These are phyloP conservation scores for Chromis chromis DNA, from an alignment of 2,797 vertebrate species.

Conservation along the genomic window DNA sequence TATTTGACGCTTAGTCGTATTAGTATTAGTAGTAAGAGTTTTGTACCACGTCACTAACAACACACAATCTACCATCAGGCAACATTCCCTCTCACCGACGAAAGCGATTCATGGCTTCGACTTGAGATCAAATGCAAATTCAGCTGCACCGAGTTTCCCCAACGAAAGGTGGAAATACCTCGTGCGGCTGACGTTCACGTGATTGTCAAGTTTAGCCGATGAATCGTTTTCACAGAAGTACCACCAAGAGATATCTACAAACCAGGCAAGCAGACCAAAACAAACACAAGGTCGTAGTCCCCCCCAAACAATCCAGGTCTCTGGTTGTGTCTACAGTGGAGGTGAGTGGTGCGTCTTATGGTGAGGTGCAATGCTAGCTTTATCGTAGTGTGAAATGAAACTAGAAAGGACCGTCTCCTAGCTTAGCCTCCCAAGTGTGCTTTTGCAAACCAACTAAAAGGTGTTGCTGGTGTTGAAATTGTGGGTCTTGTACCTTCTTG, in stretches of 20 bases:
- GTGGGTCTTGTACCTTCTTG: not conserved
- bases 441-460: constrained; percentile 31
- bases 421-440: constrained; percentile 6
- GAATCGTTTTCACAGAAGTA: constrained; percentile 71
- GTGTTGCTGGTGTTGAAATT: constrained; percentile 10
- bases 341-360: constrained; percentile 47
- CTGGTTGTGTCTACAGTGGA: constrained; percentile 9
- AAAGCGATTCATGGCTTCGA: constrained; percentile 80
- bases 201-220: constrained; percentile 64
- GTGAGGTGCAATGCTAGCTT: constrained; percentile 53
- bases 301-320: constrained; percentile 20
- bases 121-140: constrained; percentile 63
- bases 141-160: constrained; percentile 17
- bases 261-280: constrained; percentile 76
- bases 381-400: constrained; percentile 80
- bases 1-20: constrained; percentile 48
- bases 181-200: not conserved
- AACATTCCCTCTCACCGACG: constrained; percentile 80
- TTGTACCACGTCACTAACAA: constrained; percentile 67
- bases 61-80: constrained; percentile 73
- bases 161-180: too few species aligned
- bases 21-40: constrained; percentile 43
- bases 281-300: constrained; percentile 56
- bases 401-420: constrained; percentile 72
- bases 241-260: constrained; percentile 68